Conservation (phyloP, 2,113 vertebrate species). For the Solea solea region DNA sequence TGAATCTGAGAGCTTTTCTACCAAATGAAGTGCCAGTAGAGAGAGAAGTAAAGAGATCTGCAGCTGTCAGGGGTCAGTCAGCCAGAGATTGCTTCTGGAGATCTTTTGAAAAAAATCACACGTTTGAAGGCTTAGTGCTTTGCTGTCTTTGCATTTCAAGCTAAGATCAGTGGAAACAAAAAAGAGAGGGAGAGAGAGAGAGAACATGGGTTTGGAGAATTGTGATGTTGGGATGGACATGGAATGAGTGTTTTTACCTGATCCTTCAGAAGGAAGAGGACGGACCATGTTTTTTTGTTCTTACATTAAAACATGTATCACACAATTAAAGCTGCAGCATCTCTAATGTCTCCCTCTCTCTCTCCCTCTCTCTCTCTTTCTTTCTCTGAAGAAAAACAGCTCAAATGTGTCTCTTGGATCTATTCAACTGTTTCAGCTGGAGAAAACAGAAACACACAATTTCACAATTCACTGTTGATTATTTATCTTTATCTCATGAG, state of each 20-base stretch:
- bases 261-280: slow-evolving; percentile 85
- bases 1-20: slow-evolving; percentile 95
- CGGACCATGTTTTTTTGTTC: slow-evolving; percentile 84
- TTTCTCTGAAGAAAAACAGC: slow-evolving; percentile 18
- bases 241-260: slow-evolving; percentile 82
- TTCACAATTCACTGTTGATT: slow-evolving; percentile 8
- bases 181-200: slow-evolving; percentile 70
- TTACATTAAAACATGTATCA: slow-evolving; percentile 70
- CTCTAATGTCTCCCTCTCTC: slow-evolving; percentile 52
- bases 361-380: no score
- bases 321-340: slow-evolving; percentile 74
- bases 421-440: slow-evolving; percentile 43
- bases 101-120: slow-evolving; percentile 98
- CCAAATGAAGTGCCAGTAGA: slow-evolving; percentile 94
- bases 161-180: slow-evolving; percentile 93
- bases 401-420: no score
- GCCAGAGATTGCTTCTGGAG: slow-evolving; percentile 97
- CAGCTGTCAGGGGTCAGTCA: slow-evolving; percentile 96
- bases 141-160: slow-evolving; percentile 93
- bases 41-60: slow-evolving; percentile 92
- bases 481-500: slow-evolving; percentile 9
- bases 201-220: slow-evolving; percentile 75
- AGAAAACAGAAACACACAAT: slow-evolving; percentile 17
- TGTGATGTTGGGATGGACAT: slow-evolving; percentile 89
- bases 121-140: slow-evolving; percentile 97